A percentile compares a stretch with the other conserved stretches of the same genome.
phyloP scores from a whole-genome alignment of 2,888 invertebrate species.

The Synergus gifuensis region DNA sequence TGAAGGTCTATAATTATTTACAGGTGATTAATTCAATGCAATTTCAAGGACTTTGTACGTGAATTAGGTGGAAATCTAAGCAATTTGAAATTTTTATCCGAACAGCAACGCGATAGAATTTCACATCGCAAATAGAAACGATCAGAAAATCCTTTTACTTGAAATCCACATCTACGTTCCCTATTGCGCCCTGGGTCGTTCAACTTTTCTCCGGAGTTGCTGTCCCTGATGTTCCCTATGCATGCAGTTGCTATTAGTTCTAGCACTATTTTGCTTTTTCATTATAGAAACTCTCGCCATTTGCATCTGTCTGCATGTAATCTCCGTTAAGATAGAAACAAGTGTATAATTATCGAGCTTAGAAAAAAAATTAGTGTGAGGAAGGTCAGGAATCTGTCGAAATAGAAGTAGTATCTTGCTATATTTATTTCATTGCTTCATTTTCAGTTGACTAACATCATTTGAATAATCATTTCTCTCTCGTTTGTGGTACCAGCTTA shows the following conservation, averaged over 20 bases:
- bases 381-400: slow-evolving; percentile 31
- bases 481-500: not conserved
- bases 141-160: slow-evolving; percentile 57
- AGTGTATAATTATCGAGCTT: not conserved
- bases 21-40: not conserved
- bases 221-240: slow-evolving; percentile 63
- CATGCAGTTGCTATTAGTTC: slow-evolving; percentile 53
- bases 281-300: slow-evolving; percentile 5
- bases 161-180: slow-evolving; percentile 48
- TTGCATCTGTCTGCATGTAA: slow-evolving; percentile 26
- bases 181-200: slow-evolving; percentile 55
- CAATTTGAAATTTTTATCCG: slow-evolving; percentile 1
- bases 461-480: not conserved
- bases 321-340: not conserved
- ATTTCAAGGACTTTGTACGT: slow-evolving; percentile 3
- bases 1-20: not conserved
- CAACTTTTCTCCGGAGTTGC: slow-evolving; percentile 58
- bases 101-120: slow-evolving; percentile 42
- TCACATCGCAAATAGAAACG: slow-evolving; percentile 49
- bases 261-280: slow-evolving; percentile 36
- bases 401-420: not conserved
- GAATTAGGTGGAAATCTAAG: not conserved
- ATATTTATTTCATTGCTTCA: slow-evolving; percentile 7
- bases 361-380: not conserved
- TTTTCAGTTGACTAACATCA: not conserved